Conservation (phyloP, 2,888 invertebrate genomes). For the Eupithecia tripunctaria region DNA sequence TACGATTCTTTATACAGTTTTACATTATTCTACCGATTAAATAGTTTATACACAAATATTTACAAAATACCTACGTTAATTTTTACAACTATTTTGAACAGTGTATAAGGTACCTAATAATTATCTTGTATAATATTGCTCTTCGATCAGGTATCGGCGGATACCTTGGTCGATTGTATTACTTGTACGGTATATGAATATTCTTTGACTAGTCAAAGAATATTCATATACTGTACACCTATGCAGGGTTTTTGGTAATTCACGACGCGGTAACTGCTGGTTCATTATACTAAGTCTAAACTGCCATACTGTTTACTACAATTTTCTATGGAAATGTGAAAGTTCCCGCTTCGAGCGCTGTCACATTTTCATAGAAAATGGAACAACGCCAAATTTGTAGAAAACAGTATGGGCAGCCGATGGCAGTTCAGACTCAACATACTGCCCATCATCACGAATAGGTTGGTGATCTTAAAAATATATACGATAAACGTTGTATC, state of each 20-base stretch:
- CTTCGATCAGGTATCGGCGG: no score
- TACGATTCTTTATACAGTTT: no score
- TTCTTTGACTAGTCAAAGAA: not conserved
- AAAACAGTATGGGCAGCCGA: no score
- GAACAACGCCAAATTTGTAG: no score
- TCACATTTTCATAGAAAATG: no score
- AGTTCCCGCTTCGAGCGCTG: no score
- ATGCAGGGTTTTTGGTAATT: not conserved
- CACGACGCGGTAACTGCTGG: not conserved
- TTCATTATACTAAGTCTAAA: no score
- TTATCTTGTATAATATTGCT: not conserved
- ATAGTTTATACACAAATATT: constrained; percentile 29
- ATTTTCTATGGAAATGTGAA: no score
- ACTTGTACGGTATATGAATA: no score
- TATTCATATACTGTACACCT: not conserved
- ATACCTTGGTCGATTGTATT: not conserved
- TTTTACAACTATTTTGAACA: constrained; percentile 25
- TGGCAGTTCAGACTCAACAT: no score
- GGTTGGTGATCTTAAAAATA: not conserved
- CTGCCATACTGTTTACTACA: no score
- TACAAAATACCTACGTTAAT: constrained; percentile 22
- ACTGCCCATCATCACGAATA: not conserved
- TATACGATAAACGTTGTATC: no score
- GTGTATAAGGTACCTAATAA: not conserved
- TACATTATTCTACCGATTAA: constrained; percentile 7